A percentile compares a stretch with the other conserved stretches of the same genome.
Conservation (phyloP, 2,113 vertebrate species). For the Nesogale talazaci region DNA sequence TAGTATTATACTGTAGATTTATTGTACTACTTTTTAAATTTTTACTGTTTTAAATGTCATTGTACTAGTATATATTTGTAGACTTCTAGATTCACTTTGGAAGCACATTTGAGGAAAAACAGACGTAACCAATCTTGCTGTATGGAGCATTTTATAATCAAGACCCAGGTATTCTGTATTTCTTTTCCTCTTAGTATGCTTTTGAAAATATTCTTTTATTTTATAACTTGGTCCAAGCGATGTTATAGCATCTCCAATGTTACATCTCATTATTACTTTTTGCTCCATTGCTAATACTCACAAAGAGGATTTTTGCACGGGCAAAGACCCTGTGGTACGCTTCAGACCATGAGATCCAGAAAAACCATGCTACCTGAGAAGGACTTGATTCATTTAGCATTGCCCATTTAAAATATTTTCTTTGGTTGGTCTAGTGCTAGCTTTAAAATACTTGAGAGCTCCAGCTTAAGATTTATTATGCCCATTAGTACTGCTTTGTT, state of each 20-base stretch:
- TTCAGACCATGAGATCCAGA: constrained; percentile 53
- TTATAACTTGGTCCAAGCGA: not conserved
- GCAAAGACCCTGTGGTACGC: constrained; percentile 60
- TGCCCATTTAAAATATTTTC: constrained; percentile 78
- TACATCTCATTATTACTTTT: constrained; percentile 66
- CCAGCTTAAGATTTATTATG: constrained; percentile 76
- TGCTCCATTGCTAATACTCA: constrained; percentile 67
- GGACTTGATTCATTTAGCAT: constrained; percentile 76
- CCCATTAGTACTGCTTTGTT: constrained; percentile 78
- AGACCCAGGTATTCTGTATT: constrained; percentile 1
- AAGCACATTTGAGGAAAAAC: constrained; percentile 17
- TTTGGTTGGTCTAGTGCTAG: constrained; percentile 73
- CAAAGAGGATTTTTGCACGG: constrained; percentile 65
- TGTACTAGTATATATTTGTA: not conserved
- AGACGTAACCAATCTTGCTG: not conserved
- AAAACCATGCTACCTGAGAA: constrained; percentile 59
- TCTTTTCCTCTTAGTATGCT: not conserved
- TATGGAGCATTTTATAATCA: not conserved
- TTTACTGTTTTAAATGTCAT: not conserved
- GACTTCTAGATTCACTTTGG: constrained; percentile 40
- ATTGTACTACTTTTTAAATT: constrained; percentile 25
- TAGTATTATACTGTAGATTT: not conserved
- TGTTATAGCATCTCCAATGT: constrained; percentile 43
- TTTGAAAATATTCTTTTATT: constrained; percentile 52
- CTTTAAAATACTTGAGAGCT: constrained; percentile 71